These are phyloP conservation scores for Autographa gamma DNA, from an alignment of 2,888 invertebrate species.

Conservation along the genomic window DNA sequence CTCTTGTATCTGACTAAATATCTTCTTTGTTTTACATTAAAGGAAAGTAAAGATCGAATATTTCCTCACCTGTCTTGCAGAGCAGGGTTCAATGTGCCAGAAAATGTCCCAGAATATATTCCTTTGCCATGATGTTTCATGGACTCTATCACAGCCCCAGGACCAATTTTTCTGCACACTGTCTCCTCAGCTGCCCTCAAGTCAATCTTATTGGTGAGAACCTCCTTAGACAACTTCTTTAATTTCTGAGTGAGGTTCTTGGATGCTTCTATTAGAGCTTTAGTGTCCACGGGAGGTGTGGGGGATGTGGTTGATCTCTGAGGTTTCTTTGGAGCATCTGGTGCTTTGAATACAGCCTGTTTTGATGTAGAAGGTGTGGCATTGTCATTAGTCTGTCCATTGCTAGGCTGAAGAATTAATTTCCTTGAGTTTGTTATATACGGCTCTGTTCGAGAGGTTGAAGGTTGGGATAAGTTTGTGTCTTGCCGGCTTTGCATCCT, in stretches of 20 bases:
- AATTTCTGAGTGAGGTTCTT: conserved; percentile 97
- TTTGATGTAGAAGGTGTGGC: conserved; percentile 81
- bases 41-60: conserved; percentile 12
- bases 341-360: conserved; percentile 76
- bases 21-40: conserved; percentile 28
- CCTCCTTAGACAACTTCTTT: conserved; percentile 96
- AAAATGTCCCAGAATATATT: conserved; percentile 98
- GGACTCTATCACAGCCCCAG: conserved; percentile 95
- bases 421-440: conserved; percentile 80
- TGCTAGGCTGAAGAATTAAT: conserved; percentile 76
- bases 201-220: conserved; percentile 92
- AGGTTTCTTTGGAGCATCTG: conserved; percentile 79
- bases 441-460: conserved; percentile 82
- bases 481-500: conserved; percentile 81
- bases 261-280: conserved; percentile 96
- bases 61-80: conserved; percentile 92
- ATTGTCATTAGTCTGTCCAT: conserved; percentile 73
- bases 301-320: conserved; percentile 70
- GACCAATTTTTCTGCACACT: conserved; percentile 83
- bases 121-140: conserved; percentile 98
- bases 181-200: conserved; percentile 84
- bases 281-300: conserved; percentile 89
- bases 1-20: conserved; percentile 29
- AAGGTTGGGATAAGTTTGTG: conserved; percentile 75
- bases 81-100: conserved; percentile 97